These are phyloP conservation scores for Sebastes trivittatus DNA, from an alignment of 2,797 vertebrate species.

Conservation along the genomic window DNA sequence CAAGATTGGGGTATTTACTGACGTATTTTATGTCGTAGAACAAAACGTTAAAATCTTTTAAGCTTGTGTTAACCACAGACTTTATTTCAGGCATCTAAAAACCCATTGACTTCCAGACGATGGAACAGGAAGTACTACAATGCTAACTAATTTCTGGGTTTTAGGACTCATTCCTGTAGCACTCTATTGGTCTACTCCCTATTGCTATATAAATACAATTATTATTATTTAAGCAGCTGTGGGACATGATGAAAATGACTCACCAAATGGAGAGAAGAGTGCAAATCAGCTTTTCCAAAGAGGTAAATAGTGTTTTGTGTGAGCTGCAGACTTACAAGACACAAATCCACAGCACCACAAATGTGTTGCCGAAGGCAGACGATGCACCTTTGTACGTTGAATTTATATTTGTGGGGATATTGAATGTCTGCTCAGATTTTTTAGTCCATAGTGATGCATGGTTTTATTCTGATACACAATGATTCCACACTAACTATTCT, in stretches of 20 bases:
- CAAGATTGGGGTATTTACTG: too few species aligned
- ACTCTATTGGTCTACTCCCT: not conserved
- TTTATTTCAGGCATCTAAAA: too few species aligned
- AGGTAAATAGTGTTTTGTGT: not conserved
- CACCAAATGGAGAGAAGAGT: not conserved
- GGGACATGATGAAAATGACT: not conserved
- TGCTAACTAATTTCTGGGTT: too few species aligned
- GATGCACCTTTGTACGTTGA: not conserved
- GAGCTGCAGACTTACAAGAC: not conserved
- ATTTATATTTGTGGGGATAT: not conserved
- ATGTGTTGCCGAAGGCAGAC: not conserved
- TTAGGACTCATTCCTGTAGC: too few species aligned
- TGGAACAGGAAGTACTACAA: too few species aligned
- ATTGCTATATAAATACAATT: not conserved
- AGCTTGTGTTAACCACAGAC: too few species aligned
- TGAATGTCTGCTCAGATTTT: not conserved
- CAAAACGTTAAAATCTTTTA: too few species aligned
- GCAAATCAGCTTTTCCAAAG: not conserved
- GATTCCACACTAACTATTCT: not conserved
- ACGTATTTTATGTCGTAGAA: too few species aligned
- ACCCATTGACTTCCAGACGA: too few species aligned
- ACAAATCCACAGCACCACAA: not conserved
- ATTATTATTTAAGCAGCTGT: slow-evolving; percentile 26
- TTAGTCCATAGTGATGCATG: not conserved
- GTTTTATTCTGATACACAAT: not conserved